Percentiles rank a stretch among this genome's conserved stretches.
These are phyloP conservation scores for Myotis pilosus DNA, from an alignment of 2,797 vertebrate species.

Conservation along the genomic window DNA sequence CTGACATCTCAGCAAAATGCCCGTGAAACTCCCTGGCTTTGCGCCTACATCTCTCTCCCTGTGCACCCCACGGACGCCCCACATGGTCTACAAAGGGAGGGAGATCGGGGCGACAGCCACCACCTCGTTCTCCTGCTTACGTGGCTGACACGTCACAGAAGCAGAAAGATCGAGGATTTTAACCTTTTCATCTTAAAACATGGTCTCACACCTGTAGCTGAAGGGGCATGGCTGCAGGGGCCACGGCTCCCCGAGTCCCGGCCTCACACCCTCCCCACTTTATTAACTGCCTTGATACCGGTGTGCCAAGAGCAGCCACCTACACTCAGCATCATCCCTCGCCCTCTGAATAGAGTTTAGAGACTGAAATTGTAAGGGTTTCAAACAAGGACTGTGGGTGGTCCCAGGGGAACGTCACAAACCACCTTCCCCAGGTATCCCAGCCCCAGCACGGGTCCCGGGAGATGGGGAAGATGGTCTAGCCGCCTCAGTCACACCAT, in stretches of 20 bases:
- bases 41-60: background rate
- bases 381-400: background rate
- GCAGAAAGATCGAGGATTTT: background rate
- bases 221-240: too few relatives aligned
- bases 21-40: background rate
- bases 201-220: background rate
- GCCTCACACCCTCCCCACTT: background rate
- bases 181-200: background rate
- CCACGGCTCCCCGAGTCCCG: fast-evolving
- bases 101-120: background rate
- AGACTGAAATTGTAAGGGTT: background rate
- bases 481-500: background rate
- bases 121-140: background rate
- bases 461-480: too few relatives aligned
- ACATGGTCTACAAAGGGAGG: background rate
- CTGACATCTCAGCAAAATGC: background rate
- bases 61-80: background rate
- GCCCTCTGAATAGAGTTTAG: background rate
- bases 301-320: background rate
- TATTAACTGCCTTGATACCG: background rate
- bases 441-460: background rate
- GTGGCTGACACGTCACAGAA: background rate
- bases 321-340: background rate
- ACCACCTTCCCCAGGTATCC: background rate
- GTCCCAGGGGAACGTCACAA: background rate